A percentile compares a stretch with the other conserved stretches of the same genome.
These are phyloP conservation scores for Hippocampus abdominalis DNA, from an alignment of 2,113 vertebrate species.

Conservation along the genomic window DNA sequence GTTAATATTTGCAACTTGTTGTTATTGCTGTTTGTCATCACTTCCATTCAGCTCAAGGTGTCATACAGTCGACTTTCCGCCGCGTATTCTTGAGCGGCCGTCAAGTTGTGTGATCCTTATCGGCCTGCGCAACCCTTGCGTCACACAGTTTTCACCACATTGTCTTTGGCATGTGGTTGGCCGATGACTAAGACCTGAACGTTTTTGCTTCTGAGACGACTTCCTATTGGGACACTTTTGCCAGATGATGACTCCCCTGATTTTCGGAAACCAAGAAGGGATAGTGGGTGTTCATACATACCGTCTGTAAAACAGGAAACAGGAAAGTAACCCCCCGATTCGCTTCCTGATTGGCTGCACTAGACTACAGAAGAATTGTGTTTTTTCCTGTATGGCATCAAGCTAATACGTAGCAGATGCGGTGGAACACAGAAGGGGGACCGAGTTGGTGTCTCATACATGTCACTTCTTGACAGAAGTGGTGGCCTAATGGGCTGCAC, in stretches of 20 bases:
- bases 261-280: slow-evolving; percentile 71
- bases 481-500: too few species aligned
- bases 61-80: slow-evolving; percentile 12
- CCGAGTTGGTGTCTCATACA: slow-evolving; percentile 48
- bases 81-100: slow-evolving; percentile 42
- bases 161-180: slow-evolving; percentile 37
- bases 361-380: slow-evolving; percentile 72
- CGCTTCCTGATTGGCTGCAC: slow-evolving; percentile 76
- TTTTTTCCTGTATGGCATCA: slow-evolving; percentile 71
- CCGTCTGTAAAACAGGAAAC: slow-evolving; percentile 77
- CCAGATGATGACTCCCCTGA: slow-evolving; percentile 53
- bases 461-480: slow-evolving; percentile 39
- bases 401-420: slow-evolving; percentile 75
- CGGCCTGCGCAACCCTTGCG: slow-evolving; percentile 45
- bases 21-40: slow-evolving; percentile 7
- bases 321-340: slow-evolving; percentile 75
- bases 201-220: slow-evolving; percentile 25
- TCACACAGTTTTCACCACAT: slow-evolving; percentile 59
- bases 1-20: neutral
- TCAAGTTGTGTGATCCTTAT: slow-evolving; percentile 35
- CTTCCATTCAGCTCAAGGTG: neutral
- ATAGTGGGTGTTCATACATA: slow-evolving; percentile 48
- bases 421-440: slow-evolving; percentile 46
- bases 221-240: slow-evolving; percentile 30
- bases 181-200: slow-evolving; percentile 49